Conservation (phyloP, 2,113 vertebrate species). For the Myrmophylax atrothorax region DNA sequence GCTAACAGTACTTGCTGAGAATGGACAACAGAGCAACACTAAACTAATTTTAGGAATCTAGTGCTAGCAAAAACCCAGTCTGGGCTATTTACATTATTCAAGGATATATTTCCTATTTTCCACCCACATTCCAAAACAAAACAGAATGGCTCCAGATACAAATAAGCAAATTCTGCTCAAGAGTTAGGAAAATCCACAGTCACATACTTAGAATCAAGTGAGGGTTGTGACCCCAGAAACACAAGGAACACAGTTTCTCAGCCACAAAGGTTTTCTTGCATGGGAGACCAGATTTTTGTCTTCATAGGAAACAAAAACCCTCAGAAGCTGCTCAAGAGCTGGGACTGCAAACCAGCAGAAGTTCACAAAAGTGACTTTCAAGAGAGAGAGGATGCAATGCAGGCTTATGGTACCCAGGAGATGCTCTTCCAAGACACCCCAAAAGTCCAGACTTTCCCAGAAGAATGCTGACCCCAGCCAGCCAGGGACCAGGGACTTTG, state of each 20-base stretch:
- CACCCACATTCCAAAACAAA: not conserved
- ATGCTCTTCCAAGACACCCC: not conserved
- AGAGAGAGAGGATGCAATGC: not conserved
- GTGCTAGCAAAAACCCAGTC: not conserved
- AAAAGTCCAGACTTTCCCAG: fast-evolving
- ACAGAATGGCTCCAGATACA: not conserved
- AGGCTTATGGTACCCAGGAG: not conserved
- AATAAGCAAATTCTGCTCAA: not conserved
- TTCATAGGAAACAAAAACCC: not conserved
- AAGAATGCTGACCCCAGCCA: not conserved
- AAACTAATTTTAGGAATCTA: not conserved
- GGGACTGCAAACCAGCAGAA: not conserved
- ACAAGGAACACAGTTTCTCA: not conserved
- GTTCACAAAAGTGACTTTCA: not conserved
- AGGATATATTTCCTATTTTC: not conserved
- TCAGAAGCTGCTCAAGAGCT: not conserved
- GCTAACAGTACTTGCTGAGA: not conserved
- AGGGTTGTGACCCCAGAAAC: not conserved
- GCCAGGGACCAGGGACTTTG: not conserved
- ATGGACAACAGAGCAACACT: fast-evolving
- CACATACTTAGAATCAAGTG: not conserved
- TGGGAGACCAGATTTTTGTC: not conserved
- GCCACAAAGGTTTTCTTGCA: not conserved
- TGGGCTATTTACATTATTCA: not conserved
- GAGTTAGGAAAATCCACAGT: not conserved